Percentiles rank a stretch among this genome's conserved stretches.
phyloP scores from a whole-genome alignment of 2,113 vertebrate genomes.

The Apistogramma diplotaenia region DNA sequence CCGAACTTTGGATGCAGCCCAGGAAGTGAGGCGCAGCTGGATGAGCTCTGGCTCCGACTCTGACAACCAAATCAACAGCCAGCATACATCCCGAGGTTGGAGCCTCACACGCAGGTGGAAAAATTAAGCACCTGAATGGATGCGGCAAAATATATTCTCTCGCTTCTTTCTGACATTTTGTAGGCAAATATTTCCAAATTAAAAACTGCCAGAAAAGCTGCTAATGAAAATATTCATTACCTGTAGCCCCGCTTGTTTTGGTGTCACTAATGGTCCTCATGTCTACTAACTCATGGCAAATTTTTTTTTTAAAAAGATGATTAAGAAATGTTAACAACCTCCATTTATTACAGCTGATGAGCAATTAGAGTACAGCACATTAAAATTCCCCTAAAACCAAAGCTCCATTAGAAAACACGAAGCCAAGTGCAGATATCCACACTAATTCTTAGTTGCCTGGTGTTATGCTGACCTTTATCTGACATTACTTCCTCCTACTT shows the following conservation, averaged over 20 bases:
- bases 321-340: background rate
- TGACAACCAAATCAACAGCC: slow-evolving; percentile 15
- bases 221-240: slow-evolving; percentile 6
- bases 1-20: slow-evolving; percentile 39
- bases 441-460: background rate
- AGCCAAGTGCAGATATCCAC: background rate
- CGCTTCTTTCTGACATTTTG: background rate
- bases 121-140: background rate
- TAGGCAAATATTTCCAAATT: background rate
- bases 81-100: slow-evolving; percentile 11
- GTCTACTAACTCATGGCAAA: background rate
- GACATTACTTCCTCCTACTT: background rate
- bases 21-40: slow-evolving; percentile 43
- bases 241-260: background rate
- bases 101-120: background rate
- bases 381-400: background rate
- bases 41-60: slow-evolving; percentile 33
- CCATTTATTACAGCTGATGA: background rate
- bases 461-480: background rate
- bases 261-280: background rate
- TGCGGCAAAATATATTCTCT: background rate
- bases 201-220: background rate
- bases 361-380: background rate
- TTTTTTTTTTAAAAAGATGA: background rate
- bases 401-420: background rate